Evolutionary conservation across 1,140 invertebrate genomes (phyloP).

Genomic region (Coenobita brevimanus): DNA sequence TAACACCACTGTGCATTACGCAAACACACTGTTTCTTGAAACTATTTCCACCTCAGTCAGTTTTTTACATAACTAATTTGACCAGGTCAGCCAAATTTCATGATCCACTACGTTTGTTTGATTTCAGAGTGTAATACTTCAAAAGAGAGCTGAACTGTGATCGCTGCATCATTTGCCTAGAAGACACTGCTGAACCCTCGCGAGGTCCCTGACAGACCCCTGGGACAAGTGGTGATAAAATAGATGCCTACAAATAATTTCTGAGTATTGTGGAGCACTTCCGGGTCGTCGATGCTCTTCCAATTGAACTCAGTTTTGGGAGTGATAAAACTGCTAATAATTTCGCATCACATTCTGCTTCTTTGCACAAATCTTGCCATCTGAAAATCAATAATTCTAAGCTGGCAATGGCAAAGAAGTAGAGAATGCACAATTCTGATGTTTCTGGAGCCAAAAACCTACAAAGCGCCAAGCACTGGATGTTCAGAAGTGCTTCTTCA

Average conservation of each 20-base stretch:
- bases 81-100: too few relatives aligned
- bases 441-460: not conserved
- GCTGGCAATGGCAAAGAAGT: not conserved
- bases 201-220: not conserved
- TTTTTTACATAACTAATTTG: too few relatives aligned
- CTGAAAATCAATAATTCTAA: constrained; percentile 17
- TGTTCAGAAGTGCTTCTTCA: not conserved
- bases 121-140: too few relatives aligned
- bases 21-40: too few relatives aligned
- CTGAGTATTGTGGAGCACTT: too few relatives aligned
- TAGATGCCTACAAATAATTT: not conserved
- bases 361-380: constrained; percentile 10
- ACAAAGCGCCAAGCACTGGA: not conserved
- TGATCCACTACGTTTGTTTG: too few relatives aligned
- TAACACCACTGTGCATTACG: too few relatives aligned
- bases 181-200: constrained; percentile 23
- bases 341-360: not conserved
- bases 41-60: too few relatives aligned
- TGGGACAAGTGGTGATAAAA: constrained; percentile 1
- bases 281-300: not conserved
- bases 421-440: not conserved
- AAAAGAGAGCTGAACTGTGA: too few relatives aligned
- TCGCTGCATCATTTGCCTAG: constrained; percentile 10
- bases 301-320: not conserved
- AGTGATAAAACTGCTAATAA: not conserved